These are phyloP conservation scores for Okapia johnstoni DNA, from an alignment of 2,113 vertebrate genomes.

Conservation along the genomic window DNA sequence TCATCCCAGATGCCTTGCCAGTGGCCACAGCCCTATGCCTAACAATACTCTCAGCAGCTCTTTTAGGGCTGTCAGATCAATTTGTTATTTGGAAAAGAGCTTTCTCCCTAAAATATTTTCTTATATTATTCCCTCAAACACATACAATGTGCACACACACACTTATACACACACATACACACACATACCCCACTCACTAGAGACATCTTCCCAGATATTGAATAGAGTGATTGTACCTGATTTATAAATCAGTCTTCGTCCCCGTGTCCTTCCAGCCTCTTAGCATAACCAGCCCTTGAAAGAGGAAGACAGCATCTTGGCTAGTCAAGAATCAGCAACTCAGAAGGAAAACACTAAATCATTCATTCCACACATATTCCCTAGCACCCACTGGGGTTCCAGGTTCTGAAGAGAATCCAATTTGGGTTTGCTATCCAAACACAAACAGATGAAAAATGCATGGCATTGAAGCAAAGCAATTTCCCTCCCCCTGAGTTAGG, in stretches of 20 bases:
- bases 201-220: not conserved
- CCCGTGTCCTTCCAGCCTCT: not conserved
- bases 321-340: not conserved
- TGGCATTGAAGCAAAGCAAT: constrained; percentile 16
- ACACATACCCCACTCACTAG: not conserved
- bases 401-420: constrained; percentile 20
- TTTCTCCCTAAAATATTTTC: not conserved
- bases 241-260: not conserved
- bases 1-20: not conserved
- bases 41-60: not conserved
- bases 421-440: constrained; percentile 46
- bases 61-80: not conserved
- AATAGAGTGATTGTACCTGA: not conserved
- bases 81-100: not conserved
- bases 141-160: not conserved
- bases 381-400: constrained; percentile 20
- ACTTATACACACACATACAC: rapidly evolving
- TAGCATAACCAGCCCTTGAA: not conserved
- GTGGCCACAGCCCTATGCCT: not conserved
- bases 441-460: constrained; percentile 39
- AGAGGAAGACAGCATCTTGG: not conserved
- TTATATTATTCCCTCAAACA: not conserved
- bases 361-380: constrained; percentile 27
- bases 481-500: not conserved
- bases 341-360: constrained; percentile 18